Evolutionary conservation across 2,888 invertebrate species (phyloP), one percentile per base, ranked within the genome.

Genomic region (Thelaira solivaga): DNA sequence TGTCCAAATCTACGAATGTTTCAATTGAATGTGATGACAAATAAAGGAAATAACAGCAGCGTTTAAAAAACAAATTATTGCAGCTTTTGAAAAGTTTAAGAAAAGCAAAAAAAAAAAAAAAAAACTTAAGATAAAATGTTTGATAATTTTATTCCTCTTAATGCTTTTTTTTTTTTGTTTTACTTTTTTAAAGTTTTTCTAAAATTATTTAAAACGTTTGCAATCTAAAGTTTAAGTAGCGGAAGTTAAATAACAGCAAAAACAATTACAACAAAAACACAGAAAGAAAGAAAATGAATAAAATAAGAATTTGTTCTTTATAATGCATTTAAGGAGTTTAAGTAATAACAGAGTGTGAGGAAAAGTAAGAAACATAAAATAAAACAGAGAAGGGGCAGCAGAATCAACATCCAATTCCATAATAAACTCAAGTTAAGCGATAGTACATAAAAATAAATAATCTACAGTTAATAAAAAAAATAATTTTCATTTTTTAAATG

Each of bases 211-310:
- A 13, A 74, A 74, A 71, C 65, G 74, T 78, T 61, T 78, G 78
- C 74, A 61, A 74, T 74, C 51, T 39, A 65, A 71, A 78, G 69
- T 74, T 74, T 71, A 78, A 78, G 69, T 65, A 67, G 69, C 78
- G 74, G 59, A 78, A 78, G 53, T 36, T 62, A 61, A 74, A 71
- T 61, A 31, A 45, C 20, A n/a, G 43, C 53, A 68, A 36, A n/a
- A 49, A n/a, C 26, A 65, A 13, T 41, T 24, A 39, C 10, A 34
- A 36, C 16, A 41, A 16, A 18, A 57, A 47, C 59, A 72, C 55
- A 73, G 45, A 22, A 71, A 53, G 41, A 45, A 18, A 57, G 51
- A 36, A 65, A 64, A 47, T 13, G 18, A 13, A 53, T 45, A 53
- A 57, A 34, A 64, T 24, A 45, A 29, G 43, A 77, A 78, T 65